phyloP scores from a whole-genome alignment of 2,888 invertebrate species.

The Pristionchus exspectatus region DNA sequence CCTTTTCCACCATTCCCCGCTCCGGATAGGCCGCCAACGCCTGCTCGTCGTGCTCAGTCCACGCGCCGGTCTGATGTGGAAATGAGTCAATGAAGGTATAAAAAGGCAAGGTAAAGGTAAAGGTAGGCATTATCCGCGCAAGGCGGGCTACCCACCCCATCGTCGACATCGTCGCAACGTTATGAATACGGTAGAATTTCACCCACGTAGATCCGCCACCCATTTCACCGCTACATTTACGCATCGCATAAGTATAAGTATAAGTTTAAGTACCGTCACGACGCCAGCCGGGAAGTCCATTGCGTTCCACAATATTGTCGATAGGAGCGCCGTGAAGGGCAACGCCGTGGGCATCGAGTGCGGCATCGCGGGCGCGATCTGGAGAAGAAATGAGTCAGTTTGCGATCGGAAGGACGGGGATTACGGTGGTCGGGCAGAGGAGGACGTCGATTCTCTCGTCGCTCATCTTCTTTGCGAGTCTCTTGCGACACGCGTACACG shows the following conservation, averaged over 20 bases:
- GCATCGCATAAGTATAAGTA: too few species aligned
- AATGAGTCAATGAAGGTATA: too few species aligned
- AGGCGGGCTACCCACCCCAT: too few species aligned
- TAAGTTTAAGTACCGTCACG: background rate
- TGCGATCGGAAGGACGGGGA: background rate
- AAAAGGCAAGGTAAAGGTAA: background rate
- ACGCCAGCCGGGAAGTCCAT: background rate
- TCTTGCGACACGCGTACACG: background rate
- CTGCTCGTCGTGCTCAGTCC: slow-evolving; percentile 9
- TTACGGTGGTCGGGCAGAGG: slow-evolving; percentile 31
- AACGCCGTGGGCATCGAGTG: background rate
- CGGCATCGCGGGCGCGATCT: background rate
- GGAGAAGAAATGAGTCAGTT: background rate
- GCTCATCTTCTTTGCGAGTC: background rate
- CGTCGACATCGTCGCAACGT: too few species aligned
- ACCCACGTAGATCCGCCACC: background rate
- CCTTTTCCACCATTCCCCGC: background rate
- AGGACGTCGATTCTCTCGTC: background rate
- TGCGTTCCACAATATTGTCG: background rate
- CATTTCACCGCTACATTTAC: too few species aligned
- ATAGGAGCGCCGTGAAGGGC: background rate
- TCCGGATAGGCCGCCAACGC: background rate
- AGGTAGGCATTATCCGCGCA: too few species aligned
- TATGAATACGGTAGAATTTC: too few species aligned
- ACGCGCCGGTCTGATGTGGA: background rate